phyloP scores from a whole-genome alignment of 2,888 invertebrate genomes.

The Drosophila acutilabella region DNA sequence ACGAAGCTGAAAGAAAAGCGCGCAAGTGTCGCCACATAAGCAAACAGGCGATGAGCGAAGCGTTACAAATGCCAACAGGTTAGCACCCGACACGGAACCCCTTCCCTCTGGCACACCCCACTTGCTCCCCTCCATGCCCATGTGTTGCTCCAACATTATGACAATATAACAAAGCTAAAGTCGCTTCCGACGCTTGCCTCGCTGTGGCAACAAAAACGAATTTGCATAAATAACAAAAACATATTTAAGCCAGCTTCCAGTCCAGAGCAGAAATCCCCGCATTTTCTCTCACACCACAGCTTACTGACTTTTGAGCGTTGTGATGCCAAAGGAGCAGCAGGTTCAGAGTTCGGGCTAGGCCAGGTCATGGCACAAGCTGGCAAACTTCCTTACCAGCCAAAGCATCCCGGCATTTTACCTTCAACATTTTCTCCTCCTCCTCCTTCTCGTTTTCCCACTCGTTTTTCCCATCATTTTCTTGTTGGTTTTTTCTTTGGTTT shows the following conservation, averaged over 20 bases:
- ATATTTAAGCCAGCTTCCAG: conserved; percentile 65
- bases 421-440: conserved; percentile 14
- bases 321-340: conserved; percentile 50
- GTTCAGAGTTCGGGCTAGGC: conserved; percentile 71
- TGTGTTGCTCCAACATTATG: conserved; percentile 57
- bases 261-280: conserved; percentile 8
- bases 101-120: background rate
- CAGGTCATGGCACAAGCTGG: conserved; percentile 72
- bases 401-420: conserved; percentile 48
- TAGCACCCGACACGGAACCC: conserved; percentile 36
- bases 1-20: conserved; percentile 28
- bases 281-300: background rate
- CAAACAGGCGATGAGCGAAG: conserved; percentile 59
- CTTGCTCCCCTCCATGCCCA: conserved; percentile 1
- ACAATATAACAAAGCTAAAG: conserved; percentile 73
- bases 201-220: conserved; percentile 72
- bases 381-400: conserved; percentile 61
- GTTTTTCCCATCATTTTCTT: conserved; percentile 7
- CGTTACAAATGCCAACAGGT: conserved; percentile 73
- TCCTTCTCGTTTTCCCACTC: background rate
- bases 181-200: conserved; percentile 34
- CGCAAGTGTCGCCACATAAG: conserved; percentile 71
- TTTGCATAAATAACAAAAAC: conserved; percentile 79
- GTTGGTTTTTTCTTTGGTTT: conserved; percentile 15
- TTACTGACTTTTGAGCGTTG: conserved; percentile 54